Conservation (phyloP, 2,797 vertebrate species). For the Emys orbicularis region DNA sequence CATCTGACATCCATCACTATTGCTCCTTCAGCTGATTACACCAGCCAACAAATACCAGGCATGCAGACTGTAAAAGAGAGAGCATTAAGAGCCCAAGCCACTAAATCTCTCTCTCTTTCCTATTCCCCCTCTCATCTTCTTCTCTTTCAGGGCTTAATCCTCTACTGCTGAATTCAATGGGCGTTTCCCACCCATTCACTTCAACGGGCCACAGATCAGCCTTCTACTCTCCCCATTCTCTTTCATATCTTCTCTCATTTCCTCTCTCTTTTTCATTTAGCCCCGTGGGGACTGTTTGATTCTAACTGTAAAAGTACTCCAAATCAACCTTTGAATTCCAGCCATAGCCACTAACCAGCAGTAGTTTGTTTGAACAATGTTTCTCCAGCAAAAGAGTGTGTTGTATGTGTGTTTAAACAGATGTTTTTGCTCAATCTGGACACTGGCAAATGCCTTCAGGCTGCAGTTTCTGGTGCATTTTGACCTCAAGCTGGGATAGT, state of each 20-base stretch:
- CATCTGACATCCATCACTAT: conserved; percentile 18
- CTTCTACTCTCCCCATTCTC: neutral
- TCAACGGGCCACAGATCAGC: neutral
- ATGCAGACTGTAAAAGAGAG: neutral
- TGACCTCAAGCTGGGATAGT: rapidly evolving
- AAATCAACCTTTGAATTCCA: neutral
- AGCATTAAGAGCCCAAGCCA: neutral
- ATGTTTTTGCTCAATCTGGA: neutral
- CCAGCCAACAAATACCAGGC: neutral
- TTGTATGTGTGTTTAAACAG: neutral
- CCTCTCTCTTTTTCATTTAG: rapidly evolving
- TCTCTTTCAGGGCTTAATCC: neutral
- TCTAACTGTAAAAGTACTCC: neutral
- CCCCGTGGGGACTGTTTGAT: neutral
- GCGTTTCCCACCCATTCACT: neutral
- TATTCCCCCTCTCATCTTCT: rapidly evolving
- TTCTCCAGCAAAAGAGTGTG: neutral
- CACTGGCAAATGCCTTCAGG: neutral
- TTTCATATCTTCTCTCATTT: neutral
- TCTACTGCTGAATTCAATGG: neutral
- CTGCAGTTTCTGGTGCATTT: neutral
- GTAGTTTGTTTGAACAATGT: neutral
- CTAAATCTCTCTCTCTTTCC: neutral
- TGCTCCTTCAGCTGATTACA: conserved; percentile 39
- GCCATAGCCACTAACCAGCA: neutral